A percentile compares a stretch with the other conserved stretches of the same genome.
These are phyloP conservation scores for Leptinotarsa juncta DNA, from an alignment of 2,888 invertebrate species.

Conservation along the genomic window DNA sequence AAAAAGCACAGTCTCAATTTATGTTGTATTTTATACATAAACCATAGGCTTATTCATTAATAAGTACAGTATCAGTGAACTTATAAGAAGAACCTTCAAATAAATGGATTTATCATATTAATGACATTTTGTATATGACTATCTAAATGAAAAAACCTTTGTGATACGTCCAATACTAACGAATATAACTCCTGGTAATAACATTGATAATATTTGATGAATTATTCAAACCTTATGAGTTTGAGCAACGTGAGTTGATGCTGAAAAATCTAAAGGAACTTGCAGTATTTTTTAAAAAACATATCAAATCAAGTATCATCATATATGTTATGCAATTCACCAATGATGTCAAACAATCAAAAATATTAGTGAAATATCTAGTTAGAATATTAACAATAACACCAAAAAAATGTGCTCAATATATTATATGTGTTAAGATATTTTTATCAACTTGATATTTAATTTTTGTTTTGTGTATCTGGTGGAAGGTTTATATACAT, in stretches of 20 bases:
- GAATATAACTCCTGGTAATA: too few species aligned
- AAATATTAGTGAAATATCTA: constrained; percentile 14
- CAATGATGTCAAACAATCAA: not conserved
- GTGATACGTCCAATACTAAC: too few species aligned
- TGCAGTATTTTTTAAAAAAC: not conserved
- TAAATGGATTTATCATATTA: too few species aligned
- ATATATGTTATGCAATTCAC: not conserved
- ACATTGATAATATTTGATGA: not conserved
- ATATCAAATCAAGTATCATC: constrained; percentile 1
- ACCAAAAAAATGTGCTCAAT: constrained; percentile 50
- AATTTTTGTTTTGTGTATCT: constrained; percentile 38
- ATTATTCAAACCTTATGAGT: not conserved
- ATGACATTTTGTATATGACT: too few species aligned
- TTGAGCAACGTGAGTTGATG: not conserved
- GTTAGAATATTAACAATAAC: constrained; percentile 40
- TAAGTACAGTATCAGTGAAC: too few species aligned
- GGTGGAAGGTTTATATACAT: constrained; percentile 46
- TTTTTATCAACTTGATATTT: constrained; percentile 31
- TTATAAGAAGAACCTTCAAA: too few species aligned
- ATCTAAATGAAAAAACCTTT: too few species aligned
- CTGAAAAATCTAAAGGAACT: not conserved
- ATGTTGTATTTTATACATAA: too few species aligned
- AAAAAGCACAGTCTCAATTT: too few species aligned
- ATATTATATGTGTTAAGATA: constrained; percentile 38
- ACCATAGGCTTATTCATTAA: too few species aligned